phyloP scores from a whole-genome alignment of 1,140 invertebrate species.

The Cydia strobilella region DNA sequence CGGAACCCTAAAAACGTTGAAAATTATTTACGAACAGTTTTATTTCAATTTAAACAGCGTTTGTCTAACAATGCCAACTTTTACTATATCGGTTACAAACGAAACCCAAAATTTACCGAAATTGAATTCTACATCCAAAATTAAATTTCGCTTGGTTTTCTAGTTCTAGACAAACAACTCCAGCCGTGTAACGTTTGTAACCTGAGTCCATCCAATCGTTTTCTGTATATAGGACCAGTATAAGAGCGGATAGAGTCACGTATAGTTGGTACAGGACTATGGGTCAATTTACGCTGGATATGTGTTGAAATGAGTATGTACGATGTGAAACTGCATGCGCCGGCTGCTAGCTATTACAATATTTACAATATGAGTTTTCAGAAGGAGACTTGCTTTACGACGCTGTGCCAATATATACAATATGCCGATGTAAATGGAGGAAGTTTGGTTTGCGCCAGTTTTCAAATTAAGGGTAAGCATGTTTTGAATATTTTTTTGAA shows the following conservation, averaged over 20 bases:
- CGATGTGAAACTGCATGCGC: not conserved
- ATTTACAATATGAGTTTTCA: constrained; percentile 32
- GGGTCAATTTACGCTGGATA: not conserved
- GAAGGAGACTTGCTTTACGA: constrained; percentile 1
- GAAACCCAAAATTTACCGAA: constrained; percentile 21
- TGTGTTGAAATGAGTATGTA: not conserved
- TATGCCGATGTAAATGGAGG: constrained; percentile 12
- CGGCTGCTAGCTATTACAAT: constrained; percentile 23
- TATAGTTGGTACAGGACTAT: not conserved
- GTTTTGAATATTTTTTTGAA: not conserved
- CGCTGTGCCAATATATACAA: constrained; percentile 5
- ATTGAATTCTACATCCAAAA: not conserved
- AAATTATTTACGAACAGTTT: too few species aligned
- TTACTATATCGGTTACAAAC: not conserved
- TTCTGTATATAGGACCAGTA: not conserved
- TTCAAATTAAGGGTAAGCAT: not conserved
- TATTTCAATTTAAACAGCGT: not conserved
- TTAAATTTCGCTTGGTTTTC: constrained; percentile 17
- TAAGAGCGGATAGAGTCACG: not conserved
- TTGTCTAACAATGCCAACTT: not conserved
- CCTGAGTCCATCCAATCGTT: not conserved
- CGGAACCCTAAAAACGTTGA: too few species aligned
- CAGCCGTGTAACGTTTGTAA: not conserved
- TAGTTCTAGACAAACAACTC: constrained; percentile 23
- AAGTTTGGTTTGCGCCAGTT: constrained; percentile 1